A percentile compares a stretch with the other conserved stretches of the same genome.
phyloP scores from a whole-genome alignment of 1,140 invertebrate genomes.

The Cylas formicarius region DNA sequence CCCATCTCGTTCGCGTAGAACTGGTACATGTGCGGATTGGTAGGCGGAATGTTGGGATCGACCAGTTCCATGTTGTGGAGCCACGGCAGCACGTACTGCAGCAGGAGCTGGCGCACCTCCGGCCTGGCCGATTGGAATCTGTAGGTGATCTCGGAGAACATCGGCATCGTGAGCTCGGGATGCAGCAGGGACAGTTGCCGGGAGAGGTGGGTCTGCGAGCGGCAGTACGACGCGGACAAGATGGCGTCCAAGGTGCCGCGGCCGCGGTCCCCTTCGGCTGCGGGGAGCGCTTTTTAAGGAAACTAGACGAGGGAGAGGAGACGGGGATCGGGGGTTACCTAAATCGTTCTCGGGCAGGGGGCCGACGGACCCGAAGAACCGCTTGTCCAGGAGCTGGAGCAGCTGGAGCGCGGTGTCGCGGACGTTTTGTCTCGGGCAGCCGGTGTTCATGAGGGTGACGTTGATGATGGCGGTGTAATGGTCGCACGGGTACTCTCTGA shows the following conservation, averaged over 20 bases:
- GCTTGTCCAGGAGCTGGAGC: slow-evolving; percentile 86
- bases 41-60: slow-evolving; percentile 87
- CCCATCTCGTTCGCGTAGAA: slow-evolving; percentile 65
- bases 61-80: slow-evolving; percentile 97
- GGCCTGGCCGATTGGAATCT: slow-evolving; percentile 92
- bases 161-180: slow-evolving; percentile 96
- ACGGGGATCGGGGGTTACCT: slow-evolving; percentile 44
- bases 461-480: slow-evolving; percentile 97
- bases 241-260: slow-evolving; percentile 74
- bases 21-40: slow-evolving; percentile 73
- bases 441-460: slow-evolving; percentile 92
- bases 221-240: slow-evolving; percentile 79
- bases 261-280: slow-evolving; percentile 52
- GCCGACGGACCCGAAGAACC: slow-evolving; percentile 84
- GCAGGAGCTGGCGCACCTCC: slow-evolving; percentile 77
- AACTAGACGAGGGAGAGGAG: slow-evolving; percentile 1
- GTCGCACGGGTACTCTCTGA: slow-evolving; percentile 96
- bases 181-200: slow-evolving; percentile 87
- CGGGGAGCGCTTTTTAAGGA: slow-evolving; percentile 17
- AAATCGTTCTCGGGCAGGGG: slow-evolving; percentile 60
- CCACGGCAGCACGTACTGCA: slow-evolving; percentile 94
- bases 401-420: slow-evolving; percentile 91
- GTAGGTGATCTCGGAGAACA: slow-evolving; percentile 98
- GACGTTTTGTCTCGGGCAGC: slow-evolving; percentile 82
- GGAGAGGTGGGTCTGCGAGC: slow-evolving; percentile 86